Base-by-base conservation (phyloP, 2,797 vertebrate species). In the Molossus molossus region DNA sequence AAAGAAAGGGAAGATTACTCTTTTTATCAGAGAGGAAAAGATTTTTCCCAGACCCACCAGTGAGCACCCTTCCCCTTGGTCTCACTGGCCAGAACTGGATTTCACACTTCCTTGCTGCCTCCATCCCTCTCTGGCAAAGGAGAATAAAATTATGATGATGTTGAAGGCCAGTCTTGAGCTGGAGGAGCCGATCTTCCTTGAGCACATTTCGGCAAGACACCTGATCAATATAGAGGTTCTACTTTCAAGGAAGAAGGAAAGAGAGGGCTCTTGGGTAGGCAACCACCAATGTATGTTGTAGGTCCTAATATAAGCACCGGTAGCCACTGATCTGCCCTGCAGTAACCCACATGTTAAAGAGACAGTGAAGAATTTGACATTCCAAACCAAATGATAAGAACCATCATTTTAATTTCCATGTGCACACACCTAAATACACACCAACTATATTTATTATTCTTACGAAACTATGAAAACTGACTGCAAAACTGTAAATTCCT, bases 381-480 rank as follows among this genome's bases (percentile, higher is more conserved):
- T 55, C 37, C 69, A 87, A 82, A 73, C 20, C 76, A 83, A 64
- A 64, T 18, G 12, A 18, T 10, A 23, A 79, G 50, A 76, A 55
- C 27, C 33, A 79, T 13, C 13, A 5, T 58, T 82, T 83, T 60
- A 33, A 67, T 58, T 91, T 87, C 58, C 62, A 82, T 5, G 50
- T 58, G 70, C 20, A 60, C 20, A 48, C 5, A 70, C 6, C 55
- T 81, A 73, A 95, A 53, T 9, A 55, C 17, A 79, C 2, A 82
- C 23, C 45, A 67, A 57, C 64, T 62, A 45, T 3, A 62, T 80
- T 91, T 37, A 67, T 91, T 37, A 67, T 23, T 91, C 27, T 48
- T 91, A 89, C 84, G 37, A 73, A 80, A 73, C 20, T 79, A 72
- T 60, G 65, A 92, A 91, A 95, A 80, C 64, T 88, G 67, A 77